Percentiles rank a stretch among this genome's conserved stretches.
Conservation (phyloP, 2,888 invertebrate species). For the Mystacides longicornis region DNA sequence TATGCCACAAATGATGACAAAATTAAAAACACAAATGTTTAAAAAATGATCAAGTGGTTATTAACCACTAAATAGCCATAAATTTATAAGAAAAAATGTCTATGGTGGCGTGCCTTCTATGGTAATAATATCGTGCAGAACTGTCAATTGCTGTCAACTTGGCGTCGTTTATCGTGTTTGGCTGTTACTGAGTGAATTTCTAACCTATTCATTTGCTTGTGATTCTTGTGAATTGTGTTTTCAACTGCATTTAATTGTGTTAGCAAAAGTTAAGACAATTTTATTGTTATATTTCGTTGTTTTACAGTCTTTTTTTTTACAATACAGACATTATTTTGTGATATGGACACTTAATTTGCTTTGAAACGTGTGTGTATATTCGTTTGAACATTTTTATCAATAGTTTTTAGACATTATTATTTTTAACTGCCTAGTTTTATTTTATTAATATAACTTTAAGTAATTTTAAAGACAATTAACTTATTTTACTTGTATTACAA, state of each 20-base stretch:
- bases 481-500: background rate
- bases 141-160: too few relatives aligned
- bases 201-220: background rate
- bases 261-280: background rate
- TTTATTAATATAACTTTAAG: background rate
- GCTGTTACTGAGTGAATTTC: background rate
- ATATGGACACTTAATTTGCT: background rate
- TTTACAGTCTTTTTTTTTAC: background rate
- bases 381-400: background rate
- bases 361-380: background rate
- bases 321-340: background rate
- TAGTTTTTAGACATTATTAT: background rate
- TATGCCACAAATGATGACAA: background rate
- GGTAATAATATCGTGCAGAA: too few relatives aligned
- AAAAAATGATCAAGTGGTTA: too few relatives aligned
- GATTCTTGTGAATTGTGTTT: background rate
- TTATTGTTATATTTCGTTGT: background rate
- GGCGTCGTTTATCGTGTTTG: background rate
- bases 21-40: background rate
- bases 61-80: background rate
- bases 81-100: background rate
- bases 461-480: background rate
- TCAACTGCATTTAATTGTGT: background rate
- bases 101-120: too few relatives aligned
- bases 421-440: background rate